phyloP scores from a whole-genome alignment of 2,797 vertebrate species.

The Gymnothorax reevesii region DNA sequence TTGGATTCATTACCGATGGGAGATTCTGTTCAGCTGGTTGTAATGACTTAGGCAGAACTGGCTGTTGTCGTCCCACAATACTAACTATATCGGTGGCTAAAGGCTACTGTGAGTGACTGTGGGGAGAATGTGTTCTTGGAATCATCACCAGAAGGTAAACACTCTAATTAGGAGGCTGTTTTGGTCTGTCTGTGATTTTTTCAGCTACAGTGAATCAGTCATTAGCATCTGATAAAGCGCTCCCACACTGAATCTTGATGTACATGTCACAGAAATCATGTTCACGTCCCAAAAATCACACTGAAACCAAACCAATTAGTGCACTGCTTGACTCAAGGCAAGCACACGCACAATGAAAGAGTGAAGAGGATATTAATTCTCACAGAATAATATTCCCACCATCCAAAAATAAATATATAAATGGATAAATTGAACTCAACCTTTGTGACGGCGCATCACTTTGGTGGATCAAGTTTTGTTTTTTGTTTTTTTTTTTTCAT shows the following conservation, averaged over 20 bases:
- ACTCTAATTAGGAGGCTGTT: conserved; percentile 47
- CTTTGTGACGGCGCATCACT: not conserved
- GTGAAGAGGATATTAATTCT: not conserved
- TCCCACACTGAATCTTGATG: conserved; percentile 63
- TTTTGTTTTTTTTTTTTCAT: not conserved
- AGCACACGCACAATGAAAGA: not conserved
- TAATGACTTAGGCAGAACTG: not conserved
- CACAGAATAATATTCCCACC: not conserved
- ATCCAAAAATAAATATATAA: not conserved
- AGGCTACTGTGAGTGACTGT: conserved; percentile 26
- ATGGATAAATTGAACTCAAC: not conserved
- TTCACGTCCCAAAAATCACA: conserved; percentile 60
- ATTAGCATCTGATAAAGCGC: conserved; percentile 67
- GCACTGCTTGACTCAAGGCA: not conserved
- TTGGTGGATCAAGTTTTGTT: not conserved
- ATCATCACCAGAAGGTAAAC: conserved; percentile 42
- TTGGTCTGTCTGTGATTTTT: conserved; percentile 60
- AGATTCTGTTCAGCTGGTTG: not conserved
- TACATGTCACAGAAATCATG: conserved; percentile 66
- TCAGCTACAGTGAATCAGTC: conserved; percentile 64
- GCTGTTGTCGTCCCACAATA: not conserved
- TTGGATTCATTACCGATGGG: conserved; percentile 9
- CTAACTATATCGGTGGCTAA: not conserved
- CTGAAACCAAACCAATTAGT: conserved; percentile 67
- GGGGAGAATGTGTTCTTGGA: conserved; percentile 52